Evolutionary conservation across 2,113 vertebrate species (phyloP), one percentile per base, ranked within the genome.

Genomic region (Motacilla alba): DNA sequence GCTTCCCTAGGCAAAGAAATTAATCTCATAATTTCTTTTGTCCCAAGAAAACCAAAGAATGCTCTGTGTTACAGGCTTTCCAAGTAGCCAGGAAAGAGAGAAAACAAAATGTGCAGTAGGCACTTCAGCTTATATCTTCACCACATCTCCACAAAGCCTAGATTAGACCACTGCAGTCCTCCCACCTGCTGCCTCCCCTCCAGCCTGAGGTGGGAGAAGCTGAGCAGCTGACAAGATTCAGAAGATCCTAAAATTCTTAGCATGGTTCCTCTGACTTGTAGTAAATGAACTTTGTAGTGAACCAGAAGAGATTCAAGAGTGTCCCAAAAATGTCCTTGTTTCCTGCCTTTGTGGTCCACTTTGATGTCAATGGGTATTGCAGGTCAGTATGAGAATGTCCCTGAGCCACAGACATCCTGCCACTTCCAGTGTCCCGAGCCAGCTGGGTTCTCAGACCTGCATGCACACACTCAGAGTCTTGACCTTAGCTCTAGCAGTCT

Each of bases 391-490:
- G 33, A 52, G 41, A 12, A 26, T 15, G 14, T 2, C 26, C 19
- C 35, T 24, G 24, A 56, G 33, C 56, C 33, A 11, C 11, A 18
- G 44, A 8, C 10, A 53, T 64, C 21, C 41, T 88, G 31, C 37
- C 15, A 15, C 17, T 17, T 77, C 14, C 15, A 3, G 16, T 74
- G 53, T 19, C 53, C 60, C 0, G 0, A 69, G 31, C 10, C 74
- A 76, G 3, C 53, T 87, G 72, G 46, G 6, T 66, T 79, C 62
- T 84, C 49, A 18, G 52, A 64, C 44, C 21, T 79, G 41, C 43
- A 31, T 46, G 15, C 6, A 13, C 14, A 5, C 70, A 53, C 70
- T 64, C 49, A n/a, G 17, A 80, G 18, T 39, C 46, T 63, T 58
- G 21, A 69, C 30, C 15, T 37, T 47, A 69, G 47, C n/a, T 74